Conservation (phyloP, 2,113 vertebrate genomes). For the Columbina picui region DNA sequence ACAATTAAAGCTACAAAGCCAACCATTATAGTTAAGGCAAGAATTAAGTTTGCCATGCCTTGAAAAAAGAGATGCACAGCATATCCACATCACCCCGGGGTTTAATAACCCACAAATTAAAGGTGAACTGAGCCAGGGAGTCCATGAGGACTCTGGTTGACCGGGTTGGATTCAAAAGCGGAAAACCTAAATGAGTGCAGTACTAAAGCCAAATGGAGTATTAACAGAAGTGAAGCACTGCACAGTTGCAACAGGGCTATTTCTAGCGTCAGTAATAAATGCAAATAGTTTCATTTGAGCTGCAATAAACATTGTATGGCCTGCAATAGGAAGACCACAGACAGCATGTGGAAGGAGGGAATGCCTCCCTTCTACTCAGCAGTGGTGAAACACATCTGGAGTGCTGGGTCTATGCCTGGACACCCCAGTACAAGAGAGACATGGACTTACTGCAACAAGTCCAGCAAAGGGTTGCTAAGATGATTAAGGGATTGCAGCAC, state of each 20-base stretch:
- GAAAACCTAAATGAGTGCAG: background rate
- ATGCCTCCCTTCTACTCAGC: background rate
- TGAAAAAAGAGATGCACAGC: background rate
- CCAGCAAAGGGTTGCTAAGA: background rate
- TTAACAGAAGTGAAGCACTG: background rate
- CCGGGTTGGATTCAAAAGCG: background rate
- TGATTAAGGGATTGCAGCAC: background rate
- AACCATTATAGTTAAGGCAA: background rate
- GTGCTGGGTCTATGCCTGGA: background rate
- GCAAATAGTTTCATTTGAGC: background rate
- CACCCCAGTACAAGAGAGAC: background rate
- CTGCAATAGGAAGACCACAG: background rate
- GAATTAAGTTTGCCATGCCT: background rate
- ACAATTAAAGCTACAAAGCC: background rate
- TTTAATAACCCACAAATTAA: background rate
- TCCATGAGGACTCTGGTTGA: background rate
- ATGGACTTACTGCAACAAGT: background rate
- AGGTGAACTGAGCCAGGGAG: background rate
- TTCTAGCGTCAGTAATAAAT: background rate
- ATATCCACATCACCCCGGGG: background rate
- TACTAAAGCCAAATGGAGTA: background rate
- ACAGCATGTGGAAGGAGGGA: background rate
- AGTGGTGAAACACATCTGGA: background rate
- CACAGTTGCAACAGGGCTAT: background rate
- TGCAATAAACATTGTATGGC: background rate